Evolutionary conservation across 1,140 invertebrate genomes (phyloP), one percentile per base, ranked within the genome.

Genomic region (Solenopsis invicta): DNA sequence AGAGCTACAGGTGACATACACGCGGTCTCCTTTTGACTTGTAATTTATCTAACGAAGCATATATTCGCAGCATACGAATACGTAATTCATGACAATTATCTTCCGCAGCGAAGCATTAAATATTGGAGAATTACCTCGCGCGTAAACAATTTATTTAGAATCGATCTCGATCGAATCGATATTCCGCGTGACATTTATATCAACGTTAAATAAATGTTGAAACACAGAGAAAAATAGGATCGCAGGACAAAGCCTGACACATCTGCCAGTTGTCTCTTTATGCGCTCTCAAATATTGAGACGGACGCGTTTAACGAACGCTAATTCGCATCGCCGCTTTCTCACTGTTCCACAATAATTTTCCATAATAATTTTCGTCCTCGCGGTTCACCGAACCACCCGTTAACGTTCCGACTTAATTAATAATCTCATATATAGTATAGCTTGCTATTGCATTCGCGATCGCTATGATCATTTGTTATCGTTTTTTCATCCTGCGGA

Each of bases 391-490:
- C 41, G 50, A 24, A 59, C 50, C 37, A 21, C 13, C 48, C 45
- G 59, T 88, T 74, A 71, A 52, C 59, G 41, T 62, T 50, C 12
- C 45, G 81, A 85, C 82, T 89, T 88, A 89, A 89, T 89, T 88
- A 85, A 89, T 89, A 88, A 85, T 85, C 84, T 84, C 62, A 10
- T 41, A 41, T 41, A 41, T 41, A 10, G 6, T 50, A 48, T 75
- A 62, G 37, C 34, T 45, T 18, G 69, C 24, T 5, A 2, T 75
- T n/a, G 69, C 69, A 16, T 34, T 72, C 8, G 67, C 52, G n/a
- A 61, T 61, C 75, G 74, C 69, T 34, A 13, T 18, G 24, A 37
- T 50, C 69, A 71, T 37, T 74, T 21, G 24, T 82, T 74, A 74
- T 61, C 41, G 29, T 75, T 84, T 61, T 61, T 29, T 56, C 21